Evolutionary conservation across 2,888 invertebrate species (phyloP), one percentile per base, ranked within the genome.

Genomic region (Xestia c-nigrum): DNA sequence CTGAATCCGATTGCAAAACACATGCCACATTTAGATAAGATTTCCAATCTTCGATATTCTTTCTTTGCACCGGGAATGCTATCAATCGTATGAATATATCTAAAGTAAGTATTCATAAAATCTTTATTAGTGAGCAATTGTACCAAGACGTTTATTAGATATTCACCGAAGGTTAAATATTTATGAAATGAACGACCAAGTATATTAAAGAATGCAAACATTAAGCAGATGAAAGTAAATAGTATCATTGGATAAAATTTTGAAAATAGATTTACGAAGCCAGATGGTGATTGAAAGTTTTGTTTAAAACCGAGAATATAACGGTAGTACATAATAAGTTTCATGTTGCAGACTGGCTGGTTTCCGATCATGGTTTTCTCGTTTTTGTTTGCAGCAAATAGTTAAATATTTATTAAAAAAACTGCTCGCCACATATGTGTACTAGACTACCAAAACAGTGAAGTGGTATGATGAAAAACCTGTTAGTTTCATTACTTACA

Each of bases 171-270:
- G 1, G 24, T 19, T 1, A 57, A 14, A 43, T 43, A 69, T 24
- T 5, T 12, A 24, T 43, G 69, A 19, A 57, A 57, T 9, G 24
- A 14, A 24, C 0, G 1, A 0, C 1, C 3, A 9, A 5, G 9
- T 3, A 2, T 10, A 38, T 52, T 50, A 9, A 38, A 3, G 21
- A 9, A 21, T 19, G 19, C 7, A 24, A 43, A 69, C 6, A 57
- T 12, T 4, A 7, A 14, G 63, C 63, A 24, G 24, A 57, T 12
- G 12, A 55, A 19, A 10, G 19, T 12, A 43, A 1, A 12, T 7
- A 69, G 12, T 24, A 69, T 10, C 10, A 72, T n/a, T 5, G 72
- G 72, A 43, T 72, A 72, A 21, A 66, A 31, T 43, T 72, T 55
- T 55, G 43, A 52, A 24, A 72, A 1, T 4, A 72, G 10, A 40